Conservation (phyloP, 2,888 invertebrate species). For the Ferdinandea cuprea region DNA sequence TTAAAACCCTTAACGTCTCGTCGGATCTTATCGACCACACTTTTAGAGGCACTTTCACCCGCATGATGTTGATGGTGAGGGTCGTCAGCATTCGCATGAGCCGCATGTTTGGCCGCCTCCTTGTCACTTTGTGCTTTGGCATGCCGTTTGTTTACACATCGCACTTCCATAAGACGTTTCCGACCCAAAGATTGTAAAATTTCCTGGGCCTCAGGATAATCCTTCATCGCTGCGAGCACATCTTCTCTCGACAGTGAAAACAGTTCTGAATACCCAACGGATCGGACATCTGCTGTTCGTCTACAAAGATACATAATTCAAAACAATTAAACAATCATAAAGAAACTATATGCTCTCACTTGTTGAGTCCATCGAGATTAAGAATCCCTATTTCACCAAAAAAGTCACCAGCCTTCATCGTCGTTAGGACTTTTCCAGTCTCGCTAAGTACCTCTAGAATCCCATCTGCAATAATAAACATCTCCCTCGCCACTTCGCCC, state of each 20-base stretch:
- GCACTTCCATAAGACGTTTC: constrained; percentile 93
- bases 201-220: constrained; percentile 98
- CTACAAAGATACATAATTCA: constrained; percentile 83
- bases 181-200: constrained; percentile 94
- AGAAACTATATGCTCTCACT: constrained; percentile 85
- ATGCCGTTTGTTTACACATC: constrained; percentile 84
- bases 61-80: constrained; percentile 75
- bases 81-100: constrained; percentile 73
- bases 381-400: constrained; percentile 99
- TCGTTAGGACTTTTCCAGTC: constrained; percentile 94
- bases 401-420: constrained; percentile 98
- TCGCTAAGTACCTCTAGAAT: constrained; percentile 98
- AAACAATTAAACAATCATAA: neutral
- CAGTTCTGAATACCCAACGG: constrained; percentile 97
- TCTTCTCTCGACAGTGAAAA: constrained; percentile 97
- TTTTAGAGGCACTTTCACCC: constrained; percentile 87
- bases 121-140: constrained; percentile 81
- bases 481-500: constrained; percentile 96
- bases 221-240: constrained; percentile 96
- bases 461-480: constrained; percentile 99
- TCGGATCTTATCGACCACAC: constrained; percentile 92
- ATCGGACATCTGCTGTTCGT: constrained; percentile 97
- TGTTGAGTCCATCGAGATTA: constrained; percentile 97
- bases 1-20: constrained; percentile 91
- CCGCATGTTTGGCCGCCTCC: constrained; percentile 77